phyloP scores from a whole-genome alignment of 2,113 vertebrate species.

The Panurus biarmicus region DNA sequence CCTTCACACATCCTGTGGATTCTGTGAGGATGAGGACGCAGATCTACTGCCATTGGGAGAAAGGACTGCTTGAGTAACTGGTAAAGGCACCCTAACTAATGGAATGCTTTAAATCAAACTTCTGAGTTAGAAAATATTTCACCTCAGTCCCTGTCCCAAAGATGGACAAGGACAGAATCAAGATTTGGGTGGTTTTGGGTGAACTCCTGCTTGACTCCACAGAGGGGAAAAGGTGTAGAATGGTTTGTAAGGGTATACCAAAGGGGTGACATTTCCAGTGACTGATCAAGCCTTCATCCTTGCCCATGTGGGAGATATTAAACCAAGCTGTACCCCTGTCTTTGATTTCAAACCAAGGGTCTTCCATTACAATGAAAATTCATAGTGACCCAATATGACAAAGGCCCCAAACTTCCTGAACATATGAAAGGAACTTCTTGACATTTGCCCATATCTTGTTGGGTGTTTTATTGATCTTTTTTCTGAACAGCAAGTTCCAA shows the following conservation, averaged over 20 bases:
- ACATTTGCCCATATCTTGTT: not conserved
- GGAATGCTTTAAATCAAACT: rapidly evolving
- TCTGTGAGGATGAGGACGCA: not conserved
- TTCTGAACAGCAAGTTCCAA: not conserved
- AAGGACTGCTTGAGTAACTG: not conserved
- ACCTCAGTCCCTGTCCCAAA: not conserved
- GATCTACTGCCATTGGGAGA: not conserved
- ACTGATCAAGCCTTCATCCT: not conserved
- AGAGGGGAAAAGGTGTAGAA: not conserved
- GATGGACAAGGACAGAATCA: not conserved
- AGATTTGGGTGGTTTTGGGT: not conserved
- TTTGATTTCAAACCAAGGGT: not conserved
- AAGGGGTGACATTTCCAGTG: not conserved
- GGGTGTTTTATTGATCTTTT: not conserved
- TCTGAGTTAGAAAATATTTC: not conserved
- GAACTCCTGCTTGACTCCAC: not conserved
- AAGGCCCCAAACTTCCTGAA: not conserved
- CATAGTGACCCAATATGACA: not conserved
- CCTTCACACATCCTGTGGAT: not conserved
- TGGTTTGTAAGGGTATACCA: rapidly evolving
- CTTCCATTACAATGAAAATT: not conserved
- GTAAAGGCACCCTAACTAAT: not conserved
- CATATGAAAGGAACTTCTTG: not conserved
- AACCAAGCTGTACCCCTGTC: not conserved
- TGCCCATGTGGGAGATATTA: not conserved